Percentiles rank a stretch among this genome's conserved stretches.
Evolutionary conservation across 2,797 vertebrate genomes (phyloP).

Genomic region (Propithecus perrieri): DNA sequence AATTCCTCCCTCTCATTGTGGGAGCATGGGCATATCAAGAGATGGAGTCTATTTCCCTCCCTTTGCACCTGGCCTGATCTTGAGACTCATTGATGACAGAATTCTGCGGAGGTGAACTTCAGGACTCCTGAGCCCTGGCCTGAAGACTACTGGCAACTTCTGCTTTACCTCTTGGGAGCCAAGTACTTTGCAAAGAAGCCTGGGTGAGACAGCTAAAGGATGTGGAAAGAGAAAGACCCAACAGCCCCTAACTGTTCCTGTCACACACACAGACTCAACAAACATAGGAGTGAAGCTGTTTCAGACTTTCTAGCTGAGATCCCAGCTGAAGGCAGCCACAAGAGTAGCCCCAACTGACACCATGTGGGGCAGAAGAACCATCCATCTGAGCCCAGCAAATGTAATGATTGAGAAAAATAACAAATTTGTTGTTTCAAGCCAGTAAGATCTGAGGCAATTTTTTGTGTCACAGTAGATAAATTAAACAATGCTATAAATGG

Average conservation of each 20-base stretch:
- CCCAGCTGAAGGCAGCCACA: neutral
- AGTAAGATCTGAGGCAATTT: neutral
- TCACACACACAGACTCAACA: neutral
- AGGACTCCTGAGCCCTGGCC: neutral
- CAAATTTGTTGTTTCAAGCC: neutral
- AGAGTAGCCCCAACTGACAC: neutral
- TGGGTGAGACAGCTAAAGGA: neutral
- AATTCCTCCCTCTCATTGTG: neutral
- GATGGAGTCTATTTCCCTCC: neutral
- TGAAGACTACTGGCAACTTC: neutral
- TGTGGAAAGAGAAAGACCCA: neutral
- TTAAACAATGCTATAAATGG: neutral
- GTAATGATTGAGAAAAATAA: neutral
- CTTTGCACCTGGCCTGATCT: neutral
- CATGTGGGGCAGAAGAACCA: neutral
- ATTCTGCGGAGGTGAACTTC: neutral
- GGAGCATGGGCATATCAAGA: neutral
- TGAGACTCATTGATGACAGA: neutral
- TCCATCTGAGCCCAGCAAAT: neutral
- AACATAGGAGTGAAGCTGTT: neutral
- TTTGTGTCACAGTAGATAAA: neutral
- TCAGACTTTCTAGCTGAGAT: neutral
- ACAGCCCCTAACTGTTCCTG: neutral
- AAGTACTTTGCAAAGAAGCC: neutral
- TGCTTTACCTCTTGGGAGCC: neutral